A percentile compares a stretch with the other conserved stretches of the same genome.
phyloP scores from a whole-genome alignment of 2,888 invertebrate species.

The Beris chalybata region DNA sequence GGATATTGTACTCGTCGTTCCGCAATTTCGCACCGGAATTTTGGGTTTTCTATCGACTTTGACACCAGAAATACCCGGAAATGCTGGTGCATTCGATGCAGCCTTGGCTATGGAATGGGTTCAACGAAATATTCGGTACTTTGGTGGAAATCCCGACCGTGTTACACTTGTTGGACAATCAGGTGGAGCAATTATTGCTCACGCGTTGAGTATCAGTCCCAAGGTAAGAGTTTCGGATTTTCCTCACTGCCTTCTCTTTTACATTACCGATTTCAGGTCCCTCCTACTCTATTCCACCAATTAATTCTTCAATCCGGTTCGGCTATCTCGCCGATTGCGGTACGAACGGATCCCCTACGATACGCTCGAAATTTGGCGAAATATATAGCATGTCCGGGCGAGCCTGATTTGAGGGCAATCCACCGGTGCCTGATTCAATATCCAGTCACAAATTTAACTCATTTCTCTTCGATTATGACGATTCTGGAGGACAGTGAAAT shows the following conservation, averaged over 20 bases:
- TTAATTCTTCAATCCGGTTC: conserved; percentile 57
- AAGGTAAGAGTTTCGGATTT: conserved; percentile 39
- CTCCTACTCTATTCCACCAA: conserved; percentile 52
- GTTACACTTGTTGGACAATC: conserved; percentile 57
- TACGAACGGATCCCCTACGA: conserved; percentile 48
- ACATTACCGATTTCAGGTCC: conserved; percentile 35
- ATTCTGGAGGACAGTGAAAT: conserved; percentile 23
- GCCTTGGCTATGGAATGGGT: conserved; percentile 56
- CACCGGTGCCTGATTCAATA: conserved; percentile 45
- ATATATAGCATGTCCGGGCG: conserved; percentile 43
- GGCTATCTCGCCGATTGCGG: conserved; percentile 53
- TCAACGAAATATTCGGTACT: conserved; percentile 51
- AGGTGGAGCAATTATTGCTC: conserved; percentile 54
- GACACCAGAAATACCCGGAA: conserved; percentile 54
- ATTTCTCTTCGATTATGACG: conserved; percentile 24
- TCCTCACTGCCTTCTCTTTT: neutral
- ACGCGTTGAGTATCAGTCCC: conserved; percentile 50
- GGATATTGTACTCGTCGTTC: conserved; percentile 51
- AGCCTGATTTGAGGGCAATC: conserved; percentile 31
- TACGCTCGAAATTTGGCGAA: conserved; percentile 44
- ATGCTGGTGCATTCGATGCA: conserved; percentile 57
- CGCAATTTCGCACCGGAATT: conserved; percentile 54
- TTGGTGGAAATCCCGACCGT: conserved; percentile 54
- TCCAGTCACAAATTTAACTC: conserved; percentile 44
- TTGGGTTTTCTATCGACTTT: conserved; percentile 56